Base-by-base conservation (phyloP, 1,140 invertebrate genomes). In the Scaptomyza hsui region DNA sequence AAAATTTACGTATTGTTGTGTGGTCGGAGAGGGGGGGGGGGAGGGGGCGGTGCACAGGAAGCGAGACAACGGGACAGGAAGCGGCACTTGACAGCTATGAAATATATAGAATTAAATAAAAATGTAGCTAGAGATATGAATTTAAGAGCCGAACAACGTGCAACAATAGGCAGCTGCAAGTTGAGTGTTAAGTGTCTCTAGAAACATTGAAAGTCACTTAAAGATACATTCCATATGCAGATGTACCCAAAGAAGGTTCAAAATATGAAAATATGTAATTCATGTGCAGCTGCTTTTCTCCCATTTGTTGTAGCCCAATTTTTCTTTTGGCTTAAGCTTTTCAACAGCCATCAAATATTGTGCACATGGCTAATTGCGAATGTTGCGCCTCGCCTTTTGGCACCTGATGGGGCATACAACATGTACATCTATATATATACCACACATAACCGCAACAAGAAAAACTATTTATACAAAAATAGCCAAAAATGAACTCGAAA, bases 81-180 rank as follows among this genome's bases (percentile, higher is more conserved):
- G 74, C 81, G 74, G 65, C 81, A 86, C 81, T 86, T 86, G 82
- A 86, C 82, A 81, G 73, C 71, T 85, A 85, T 83, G 75, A 74
- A 62, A 73, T 70, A 73, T 70, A 64, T 70, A 29, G 61, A 70
- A 70, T 70, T 64, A 37, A 64, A 70, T 64, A 64, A 56, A 64
- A 42, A 49, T n/a, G 37, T 7, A 52, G 59, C 37, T 67, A 74
- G 48, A 52, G 52, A 53, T 63, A 64, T 57, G 53, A 71, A 16
- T 55, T 26, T 42, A 16, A 24, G 13, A 10, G 16, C 3, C 10
- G n/a, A n/a, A 44, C 15, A 12, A 52, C 52, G 37, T 18, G 52
- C 52, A 55, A 55, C 37, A 55, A 55, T 55, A 42, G 52, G 41
- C 52, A 55, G 52, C 37, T 42, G 37, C 52, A 53, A 15, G 35